Base-by-base conservation (phyloP, 2,797 vertebrate species). In the Gallinago nigripennis region DNA sequence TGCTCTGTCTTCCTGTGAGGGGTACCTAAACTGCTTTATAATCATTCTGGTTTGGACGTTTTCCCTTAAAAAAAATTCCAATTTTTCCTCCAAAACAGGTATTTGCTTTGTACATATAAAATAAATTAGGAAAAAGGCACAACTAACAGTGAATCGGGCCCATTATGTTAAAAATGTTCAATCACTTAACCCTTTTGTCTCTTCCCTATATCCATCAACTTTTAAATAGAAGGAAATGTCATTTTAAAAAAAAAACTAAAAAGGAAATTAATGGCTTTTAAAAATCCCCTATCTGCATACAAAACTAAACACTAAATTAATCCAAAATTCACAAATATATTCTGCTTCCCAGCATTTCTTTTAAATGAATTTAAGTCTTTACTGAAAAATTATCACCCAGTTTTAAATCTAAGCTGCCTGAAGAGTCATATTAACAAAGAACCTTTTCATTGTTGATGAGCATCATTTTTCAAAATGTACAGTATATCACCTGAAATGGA, bases 201-300 rank as follows among this genome's bases (percentile, higher is more conserved):
- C 18, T 64, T 82, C 9, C 27, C 5, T 48, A 4, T 35, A 61
- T 82, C 72, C 11, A 66, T 25, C 35, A 71, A 41, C 18, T 46
- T 82, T n/a, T n/a, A 76, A 46, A 71, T 0, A 24, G 7, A 68
- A 45, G 5, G 23, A 6, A 64, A 58, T 3, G 3, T 17, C 5
- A 9, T 0, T 13, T 45, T 0, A 8, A 41, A 16, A 41, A 5
- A 25, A 65, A 65, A 33, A 4, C 6, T 14, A 28, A 35, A 21
- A n/a, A 28, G 15, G 8, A 35, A 41, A 79, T 19, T 0, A 63
- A 37, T 0, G 0, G 14, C 2, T 69, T 46, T 60, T 64, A 0
- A 72, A 88, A 76, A 43, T 43, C 27, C 19, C 2, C 6, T 82
- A 41, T 64, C 37, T 43, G 30, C 0, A 0, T 15, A 61, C 7